These are phyloP conservation scores for Strix occidentalis DNA, from an alignment of 2,797 vertebrate species.

Conservation along the genomic window DNA sequence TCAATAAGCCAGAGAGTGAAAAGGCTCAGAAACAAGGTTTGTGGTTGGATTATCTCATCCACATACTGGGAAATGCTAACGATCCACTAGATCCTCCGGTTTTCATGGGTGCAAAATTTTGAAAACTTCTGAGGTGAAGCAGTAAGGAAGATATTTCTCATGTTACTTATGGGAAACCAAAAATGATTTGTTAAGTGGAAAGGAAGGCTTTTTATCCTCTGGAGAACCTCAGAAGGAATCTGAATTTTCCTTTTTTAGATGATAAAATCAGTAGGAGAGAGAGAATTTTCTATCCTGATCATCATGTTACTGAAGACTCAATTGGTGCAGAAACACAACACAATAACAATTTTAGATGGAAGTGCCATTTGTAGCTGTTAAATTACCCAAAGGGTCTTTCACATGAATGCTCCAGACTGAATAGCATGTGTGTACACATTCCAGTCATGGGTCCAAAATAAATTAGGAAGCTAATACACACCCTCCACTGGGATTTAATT, in stretches of 20 bases:
- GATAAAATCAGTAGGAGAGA: neutral
- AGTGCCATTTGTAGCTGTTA: conserved; percentile 51
- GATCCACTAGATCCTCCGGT: neutral
- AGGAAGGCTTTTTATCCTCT: neutral
- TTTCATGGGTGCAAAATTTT: neutral
- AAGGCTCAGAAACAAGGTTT: conserved; percentile 41
- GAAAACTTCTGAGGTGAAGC: conserved; percentile 4
- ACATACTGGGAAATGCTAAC: neutral
- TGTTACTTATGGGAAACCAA: neutral
- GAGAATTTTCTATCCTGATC: neutral
- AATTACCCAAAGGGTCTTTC: conserved; percentile 63
- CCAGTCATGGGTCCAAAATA: conserved; percentile 56
- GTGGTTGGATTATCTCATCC: neutral
- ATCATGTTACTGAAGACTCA: conserved; percentile 19
- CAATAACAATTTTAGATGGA: conserved; percentile 40
- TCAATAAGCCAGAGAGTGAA: conserved; percentile 58
- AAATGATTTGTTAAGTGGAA: neutral
- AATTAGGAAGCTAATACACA: conserved; percentile 60
- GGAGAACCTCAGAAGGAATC: neutral
- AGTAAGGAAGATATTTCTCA: neutral
- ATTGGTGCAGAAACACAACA: conserved; percentile 22
- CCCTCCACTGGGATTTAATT: conserved; percentile 57
- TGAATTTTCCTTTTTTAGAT: neutral
- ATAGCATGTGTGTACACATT: conserved; percentile 21
- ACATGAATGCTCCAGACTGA: conserved; percentile 9